Evolutionary conservation across 2,888 invertebrate species (phyloP), one percentile per base, ranked within the genome.

Genomic region (Petrolisthes cinctipes): DNA sequence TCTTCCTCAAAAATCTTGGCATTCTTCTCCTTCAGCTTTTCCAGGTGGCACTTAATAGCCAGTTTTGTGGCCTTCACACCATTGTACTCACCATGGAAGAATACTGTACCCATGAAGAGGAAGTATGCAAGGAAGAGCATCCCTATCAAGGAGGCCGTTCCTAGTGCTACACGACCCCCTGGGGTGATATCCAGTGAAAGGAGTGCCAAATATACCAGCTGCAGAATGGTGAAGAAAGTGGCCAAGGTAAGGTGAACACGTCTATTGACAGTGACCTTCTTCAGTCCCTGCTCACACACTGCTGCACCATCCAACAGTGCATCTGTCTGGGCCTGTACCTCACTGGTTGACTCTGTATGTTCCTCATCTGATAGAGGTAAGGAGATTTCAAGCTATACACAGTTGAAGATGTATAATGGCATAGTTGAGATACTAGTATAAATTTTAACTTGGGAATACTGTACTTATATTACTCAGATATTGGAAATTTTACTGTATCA

Each of bases 211-310:
- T 85, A 68, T 17, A 83, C 82, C 37, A 89, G 80, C 53, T 85
- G 79, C 23, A 87, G 17, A 20, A 86, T 54, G 20, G 81, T 56
- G 20, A 83, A 14, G 5, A 89, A 73, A 7, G 80, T 20, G 17
- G 85, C 68, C 56, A 89, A 66, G 51, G 76, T 73, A 53, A 86
- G 71, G 75, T 90, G 87, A 20, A 85, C 53, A 66, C 84, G 86
- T 66, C 86, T 81, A 57, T 86, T 84, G 56, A 68, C 57, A 1
- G 75, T 82, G 17, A 89, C 86, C 56, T 82, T 80, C 61, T 89
- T 89, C 71, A 86, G n/a, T 5, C 90, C 90, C 68, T 90, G 89
- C 51, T 89, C 90, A 61, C 89, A 90, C 68, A 89, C 88, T 17
- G 90, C 90, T 3, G 90, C 83, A 4, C 89, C 85, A n/a, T 90